Conservation (phyloP, 2,797 vertebrate species). For the Chaetodon trifasciatus region DNA sequence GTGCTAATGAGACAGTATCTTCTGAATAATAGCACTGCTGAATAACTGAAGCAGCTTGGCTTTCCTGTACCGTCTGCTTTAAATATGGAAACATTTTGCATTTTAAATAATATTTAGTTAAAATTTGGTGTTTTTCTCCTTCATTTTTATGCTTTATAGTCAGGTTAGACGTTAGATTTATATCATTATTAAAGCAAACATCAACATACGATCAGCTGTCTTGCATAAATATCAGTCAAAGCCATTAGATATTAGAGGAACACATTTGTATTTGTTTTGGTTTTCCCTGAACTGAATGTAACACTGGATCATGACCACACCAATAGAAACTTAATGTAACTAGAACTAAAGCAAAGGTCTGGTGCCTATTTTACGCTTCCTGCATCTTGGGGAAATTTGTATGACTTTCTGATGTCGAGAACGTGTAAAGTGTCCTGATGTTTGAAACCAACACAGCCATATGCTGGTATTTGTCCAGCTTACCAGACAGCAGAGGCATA, state of each 20-base stretch:
- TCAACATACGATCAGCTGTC: neutral
- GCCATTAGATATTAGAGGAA: neutral
- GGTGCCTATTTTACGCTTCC: neutral
- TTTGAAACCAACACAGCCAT: neutral
- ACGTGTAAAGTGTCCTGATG: neutral
- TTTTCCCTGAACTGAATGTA: neutral
- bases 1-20: slow-evolving; percentile 10
- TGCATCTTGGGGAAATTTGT: neutral
- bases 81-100: neutral
- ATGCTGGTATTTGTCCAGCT: too few relatives aligned
- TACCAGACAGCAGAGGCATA: too few relatives aligned
- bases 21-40: neutral
- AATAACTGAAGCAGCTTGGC: neutral
- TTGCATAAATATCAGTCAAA: neutral
- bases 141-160: too few relatives aligned
- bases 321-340: too few relatives aligned
- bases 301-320: neutral
- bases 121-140: neutral
- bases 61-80: neutral
- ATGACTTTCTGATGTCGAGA: neutral
- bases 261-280: neutral
- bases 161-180: too few relatives aligned
- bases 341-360: too few relatives aligned
- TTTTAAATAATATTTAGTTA: neutral
- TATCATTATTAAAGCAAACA: neutral